Evolutionary conservation across 2,888 invertebrate genomes (phyloP).

Genomic region (Sarcophaga caerulescens): DNA sequence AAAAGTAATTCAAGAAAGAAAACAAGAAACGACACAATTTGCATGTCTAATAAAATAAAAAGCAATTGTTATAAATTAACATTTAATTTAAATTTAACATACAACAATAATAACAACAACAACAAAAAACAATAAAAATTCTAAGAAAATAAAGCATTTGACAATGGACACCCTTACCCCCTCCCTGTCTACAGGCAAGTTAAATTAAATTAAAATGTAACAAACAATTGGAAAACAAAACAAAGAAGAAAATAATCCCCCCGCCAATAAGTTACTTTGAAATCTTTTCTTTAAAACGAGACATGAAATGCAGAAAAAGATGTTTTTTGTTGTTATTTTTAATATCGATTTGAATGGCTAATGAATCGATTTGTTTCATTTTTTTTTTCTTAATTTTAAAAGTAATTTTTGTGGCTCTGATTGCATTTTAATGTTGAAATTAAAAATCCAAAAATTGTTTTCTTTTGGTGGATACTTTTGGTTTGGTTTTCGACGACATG

Average conservation of each 20-base stretch:
- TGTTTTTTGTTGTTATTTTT: constrained; percentile 12
- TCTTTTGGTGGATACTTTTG: constrained; percentile 7
- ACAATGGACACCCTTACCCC: neutral
- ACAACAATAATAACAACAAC: neutral
- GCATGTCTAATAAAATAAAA: constrained; percentile 43
- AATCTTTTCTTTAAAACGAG: neutral
- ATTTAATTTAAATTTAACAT: neutral
- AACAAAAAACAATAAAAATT: constrained; percentile 51
- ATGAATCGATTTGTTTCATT: neutral
- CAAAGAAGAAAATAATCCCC: too few species aligned
- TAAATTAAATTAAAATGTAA: constrained; percentile 10
- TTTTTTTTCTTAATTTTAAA: constrained; percentile 27
- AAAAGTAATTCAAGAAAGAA: neutral
- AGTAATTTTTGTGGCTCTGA: constrained; percentile 73
- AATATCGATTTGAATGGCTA: neutral
- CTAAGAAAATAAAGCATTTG: constrained; percentile 34
- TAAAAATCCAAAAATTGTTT: constrained; percentile 76
- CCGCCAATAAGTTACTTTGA: too few species aligned
- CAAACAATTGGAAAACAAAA: neutral
- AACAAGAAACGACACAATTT: constrained; percentile 29
- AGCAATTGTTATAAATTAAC: constrained; percentile 21
- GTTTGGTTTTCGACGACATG: constrained; percentile 37
- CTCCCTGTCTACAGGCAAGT: constrained; percentile 8
- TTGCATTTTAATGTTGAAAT: constrained; percentile 80
- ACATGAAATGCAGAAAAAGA: constrained; percentile 51